Base-by-base conservation (phyloP, 2,113 vertebrate genomes). In the Saimiri boliviensis region DNA sequence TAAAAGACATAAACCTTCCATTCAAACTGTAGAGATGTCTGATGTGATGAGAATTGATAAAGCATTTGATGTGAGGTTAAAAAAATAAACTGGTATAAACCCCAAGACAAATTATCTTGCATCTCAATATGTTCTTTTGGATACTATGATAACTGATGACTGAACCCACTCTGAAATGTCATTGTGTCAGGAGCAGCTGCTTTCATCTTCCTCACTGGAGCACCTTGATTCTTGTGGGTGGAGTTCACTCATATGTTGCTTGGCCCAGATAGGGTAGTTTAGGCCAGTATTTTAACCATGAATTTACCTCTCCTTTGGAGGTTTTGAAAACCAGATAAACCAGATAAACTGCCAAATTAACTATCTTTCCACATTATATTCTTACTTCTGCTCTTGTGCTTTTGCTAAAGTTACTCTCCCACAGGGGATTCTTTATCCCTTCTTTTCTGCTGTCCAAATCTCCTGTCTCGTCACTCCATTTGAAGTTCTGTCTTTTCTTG, bases 41-140 rank as follows among this genome's bases (percentile, higher is more conserved):
- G 47, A 79, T 84, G 54, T 54, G n/a, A 49, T 89, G 76, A 92
- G 19, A 92, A 87, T 23, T 90, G 42, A 95, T 84, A 93, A 95
- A 95, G 3, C 12, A 71, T 95, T 91, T 77, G 17, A 70, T 80
- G n/a, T 74, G 85, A 91, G 58, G 13, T 49, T 19, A 30, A 76
- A 74, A 40, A 42, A 74, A 42, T n/a, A 73, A 42, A 35, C 1
- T 23, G 58, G n/a, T 70, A 4, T 87, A 97, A 52, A 40, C 9
- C 49, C 2, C 14, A 66, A 49, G 71, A 56, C 70, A 77, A 79
- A 54, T 70, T 74, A 83, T 89, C 95, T 76, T 81, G 47, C 45
- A 30, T 74, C 66, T 92, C 63, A 52, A 0, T 76, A 60, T 89
- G 6, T 93, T 95, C 42, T 85, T 83, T 92, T 73, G 66, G 30